These are phyloP conservation scores for Pyrgus malvae DNA, from an alignment of 2,888 invertebrate species.

Conservation along the genomic window DNA sequence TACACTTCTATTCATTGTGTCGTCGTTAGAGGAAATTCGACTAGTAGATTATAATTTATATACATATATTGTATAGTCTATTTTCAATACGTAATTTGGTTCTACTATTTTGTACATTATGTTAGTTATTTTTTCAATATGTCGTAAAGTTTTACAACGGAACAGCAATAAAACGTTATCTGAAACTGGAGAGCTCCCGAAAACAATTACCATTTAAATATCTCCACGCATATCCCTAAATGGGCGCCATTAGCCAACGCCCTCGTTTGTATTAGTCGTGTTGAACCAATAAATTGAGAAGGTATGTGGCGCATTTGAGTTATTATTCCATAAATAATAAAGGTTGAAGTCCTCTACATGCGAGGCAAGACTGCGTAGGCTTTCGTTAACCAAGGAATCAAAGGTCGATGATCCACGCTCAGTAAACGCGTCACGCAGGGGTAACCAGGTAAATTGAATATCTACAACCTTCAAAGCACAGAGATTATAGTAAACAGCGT, in stretches of 20 bases:
- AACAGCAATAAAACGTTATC: no score
- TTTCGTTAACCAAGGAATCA: conserved; percentile 31
- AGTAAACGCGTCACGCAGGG: conserved; percentile 54
- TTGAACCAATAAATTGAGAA: conserved; percentile 18
- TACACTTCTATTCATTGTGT: conserved; percentile 3
- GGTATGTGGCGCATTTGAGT: conserved; percentile 19
- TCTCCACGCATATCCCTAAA: conserved; percentile 11
- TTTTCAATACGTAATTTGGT: no score
- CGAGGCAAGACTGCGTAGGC: conserved; percentile 36
- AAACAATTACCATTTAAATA: conserved; percentile 13
- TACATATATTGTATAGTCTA: no score
- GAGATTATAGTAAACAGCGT: conserved; percentile 16
- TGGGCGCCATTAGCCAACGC: conserved; percentile 12
- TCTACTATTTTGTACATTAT: no score
- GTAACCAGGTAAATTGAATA: conserved; percentile 54
- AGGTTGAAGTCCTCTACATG: conserved; percentile 41
- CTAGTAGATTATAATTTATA: no score
- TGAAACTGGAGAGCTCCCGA: neutral
- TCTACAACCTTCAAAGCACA: conserved; percentile 40
- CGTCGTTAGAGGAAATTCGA: neutral
- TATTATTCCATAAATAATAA: conserved; percentile 39
- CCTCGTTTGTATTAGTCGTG: conserved; percentile 23
- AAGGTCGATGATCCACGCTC: conserved; percentile 51
- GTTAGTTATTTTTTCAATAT: no score
- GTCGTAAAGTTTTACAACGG: neutral